phyloP scores from a whole-genome alignment of 2,888 invertebrate genomes.

The Thumatha senex region DNA sequence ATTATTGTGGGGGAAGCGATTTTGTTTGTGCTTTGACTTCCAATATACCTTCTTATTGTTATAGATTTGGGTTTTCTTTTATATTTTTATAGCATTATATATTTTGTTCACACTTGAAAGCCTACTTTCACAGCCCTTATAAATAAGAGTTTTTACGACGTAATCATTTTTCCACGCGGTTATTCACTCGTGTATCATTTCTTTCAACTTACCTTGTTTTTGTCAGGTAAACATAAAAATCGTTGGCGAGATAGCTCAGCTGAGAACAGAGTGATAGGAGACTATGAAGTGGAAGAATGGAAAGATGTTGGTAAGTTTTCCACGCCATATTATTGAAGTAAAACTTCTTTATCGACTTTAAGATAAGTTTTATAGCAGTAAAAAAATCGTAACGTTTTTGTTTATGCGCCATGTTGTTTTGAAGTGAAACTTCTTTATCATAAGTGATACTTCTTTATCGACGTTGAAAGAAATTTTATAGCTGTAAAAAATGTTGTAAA shows the following conservation, averaged over 20 bases:
- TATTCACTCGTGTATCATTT: conserved; percentile 44
- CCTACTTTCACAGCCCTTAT: conserved; percentile 59
- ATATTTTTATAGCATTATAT: conserved; percentile 64
- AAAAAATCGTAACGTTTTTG: too few species aligned
- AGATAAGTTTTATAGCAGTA: too few species aligned
- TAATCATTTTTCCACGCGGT: conserved; percentile 54
- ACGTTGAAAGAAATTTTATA: too few species aligned
- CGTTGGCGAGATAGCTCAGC: conserved; percentile 82
- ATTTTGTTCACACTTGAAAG: conserved; percentile 65
- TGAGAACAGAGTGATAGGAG: conserved; percentile 85
- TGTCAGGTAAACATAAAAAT: conserved; percentile 82
- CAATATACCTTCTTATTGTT: conserved; percentile 76
- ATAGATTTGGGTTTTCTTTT: conserved; percentile 71
- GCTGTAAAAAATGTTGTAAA: too few species aligned
- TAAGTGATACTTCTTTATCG: too few species aligned
- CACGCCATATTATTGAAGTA: conserved; percentile 13
- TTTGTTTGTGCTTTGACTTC: conserved; percentile 80
- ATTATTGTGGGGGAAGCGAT: conserved; percentile 79
- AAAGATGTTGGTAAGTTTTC: conserved; percentile 85
- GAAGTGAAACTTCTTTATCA: too few species aligned
- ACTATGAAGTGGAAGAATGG: conserved; percentile 90
- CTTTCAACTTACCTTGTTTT: conserved; percentile 43
- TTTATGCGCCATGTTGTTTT: too few species aligned
- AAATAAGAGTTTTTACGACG: conserved; percentile 57
- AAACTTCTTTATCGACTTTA: too few species aligned